Evolutionary conservation across 2,888 invertebrate genomes (phyloP), one percentile per base, ranked within the genome.

Genomic region (Gastracanthus pulcherrimus): DNA sequence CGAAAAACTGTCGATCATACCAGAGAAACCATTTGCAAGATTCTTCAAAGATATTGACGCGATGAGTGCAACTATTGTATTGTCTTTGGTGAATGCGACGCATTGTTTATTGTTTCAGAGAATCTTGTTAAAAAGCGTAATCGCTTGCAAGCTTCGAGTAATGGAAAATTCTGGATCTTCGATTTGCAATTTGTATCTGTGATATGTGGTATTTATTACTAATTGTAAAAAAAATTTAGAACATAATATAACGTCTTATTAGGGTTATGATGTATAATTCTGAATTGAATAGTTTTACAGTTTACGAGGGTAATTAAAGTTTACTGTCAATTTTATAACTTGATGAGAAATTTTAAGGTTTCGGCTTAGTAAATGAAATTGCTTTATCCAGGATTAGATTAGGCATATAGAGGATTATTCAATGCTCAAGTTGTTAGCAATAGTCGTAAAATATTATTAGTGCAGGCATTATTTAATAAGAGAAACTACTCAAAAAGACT

Each of bases 61-160:
- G 62, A 26, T 71, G 55, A 55, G 71, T 19, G 55, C 26, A 7
- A 3, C 71, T 38, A 55, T 55, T 71, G 58, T 71, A 58, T 26
- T 11, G 69, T 6, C 34, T 13, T 7, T n/a, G 2, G 38, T 23
- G 26, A 69, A 69, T 26, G 71, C 36, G 23, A 2, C 6, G 26
- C 71, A 71, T 55, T 71, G 71, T 71, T 71, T 55, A 71, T 71
- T 71, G 71, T 71, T 55, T 3, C 7, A 26, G 26, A 2, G 7
- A 55, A 26, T 23, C 26, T 4, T 55, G 55, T 55, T 55, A 55
- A 55, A 55, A 55, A 55, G 48, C 34, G 38, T 64, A 64, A 34
- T 34, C 7, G 34, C 31, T n/a, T n/a, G 16, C 7, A 31, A 7
- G 6, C n/a, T 36, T 31, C 16, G n/a, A 34, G 6, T 34, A 34